Evolutionary conservation across 1,140 invertebrate genomes (phyloP).

Genomic region (Propsilocerus akamusi): DNA sequence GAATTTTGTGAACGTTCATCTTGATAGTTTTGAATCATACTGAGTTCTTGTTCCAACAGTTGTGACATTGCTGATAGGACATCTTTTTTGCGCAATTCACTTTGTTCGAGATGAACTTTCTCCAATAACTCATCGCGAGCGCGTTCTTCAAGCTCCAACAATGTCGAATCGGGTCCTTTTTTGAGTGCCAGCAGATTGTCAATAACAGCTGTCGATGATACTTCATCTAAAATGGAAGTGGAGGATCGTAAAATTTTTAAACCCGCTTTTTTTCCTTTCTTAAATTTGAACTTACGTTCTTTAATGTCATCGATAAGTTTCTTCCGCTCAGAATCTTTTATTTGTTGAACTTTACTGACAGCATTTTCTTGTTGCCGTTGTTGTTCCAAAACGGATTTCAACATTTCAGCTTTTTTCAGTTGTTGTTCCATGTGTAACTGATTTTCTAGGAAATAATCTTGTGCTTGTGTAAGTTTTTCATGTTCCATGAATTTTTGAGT

Average conservation of each 20-base stretch:
- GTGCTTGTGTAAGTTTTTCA: slow-evolving; percentile 5
- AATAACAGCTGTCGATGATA: slow-evolving; percentile 40
- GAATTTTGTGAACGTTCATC: slow-evolving; percentile 14
- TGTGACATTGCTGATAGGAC: slow-evolving; percentile 43
- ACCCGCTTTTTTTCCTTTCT: not conserved
- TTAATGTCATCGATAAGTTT: slow-evolving; percentile 34
- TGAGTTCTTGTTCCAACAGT: slow-evolving; percentile 37
- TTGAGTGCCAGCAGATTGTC: slow-evolving; percentile 37
- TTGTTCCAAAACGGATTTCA: slow-evolving; percentile 37
- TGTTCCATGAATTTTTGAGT: slow-evolving; percentile 22
- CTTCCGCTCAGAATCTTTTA: slow-evolving; percentile 37
- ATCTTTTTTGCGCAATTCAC: slow-evolving; percentile 24
- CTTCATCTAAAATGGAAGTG: slow-evolving; percentile 29
- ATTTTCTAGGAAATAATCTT: not conserved
- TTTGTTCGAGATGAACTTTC: slow-evolving; percentile 10
- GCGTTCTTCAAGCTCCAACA: slow-evolving; percentile 39
- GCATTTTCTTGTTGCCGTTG: slow-evolving; percentile 41
- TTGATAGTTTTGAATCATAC: slow-evolving; percentile 16
- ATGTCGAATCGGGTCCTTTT: slow-evolving; percentile 32
- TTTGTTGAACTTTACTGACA: slow-evolving; percentile 42
- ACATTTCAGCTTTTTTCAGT: slow-evolving; percentile 7
- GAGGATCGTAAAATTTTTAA: slow-evolving; percentile 7
- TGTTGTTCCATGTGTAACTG: slow-evolving; percentile 3
- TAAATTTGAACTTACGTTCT: slow-evolving; percentile 15
- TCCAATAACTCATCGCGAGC: slow-evolving; percentile 39